phyloP scores from a whole-genome alignment of 2,113 vertebrate species.

The Gambusia holbrooki region DNA sequence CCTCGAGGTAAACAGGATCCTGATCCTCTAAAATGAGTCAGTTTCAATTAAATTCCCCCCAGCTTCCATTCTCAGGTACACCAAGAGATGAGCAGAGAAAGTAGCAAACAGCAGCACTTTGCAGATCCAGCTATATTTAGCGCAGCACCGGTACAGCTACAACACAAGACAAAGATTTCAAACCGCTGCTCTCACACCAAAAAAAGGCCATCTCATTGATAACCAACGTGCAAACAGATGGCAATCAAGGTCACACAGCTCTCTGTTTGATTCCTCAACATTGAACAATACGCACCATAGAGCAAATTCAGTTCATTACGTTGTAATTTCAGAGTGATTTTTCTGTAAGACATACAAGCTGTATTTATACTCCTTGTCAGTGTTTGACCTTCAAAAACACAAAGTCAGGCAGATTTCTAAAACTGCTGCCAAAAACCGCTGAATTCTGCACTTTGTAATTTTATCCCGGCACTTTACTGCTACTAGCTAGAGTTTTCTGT shows the following conservation, averaged over 20 bases:
- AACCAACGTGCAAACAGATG: slow-evolving; percentile 52
- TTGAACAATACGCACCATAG: background rate
- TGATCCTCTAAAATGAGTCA: background rate
- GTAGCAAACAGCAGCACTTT: slow-evolving; percentile 56
- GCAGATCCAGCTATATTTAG: slow-evolving; percentile 77
- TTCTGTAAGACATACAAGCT: background rate
- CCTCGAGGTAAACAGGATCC: background rate
- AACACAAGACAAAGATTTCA: slow-evolving; percentile 65
- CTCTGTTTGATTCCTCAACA: background rate
- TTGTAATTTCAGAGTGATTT: background rate
- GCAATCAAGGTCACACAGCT: slow-evolving; percentile 57
- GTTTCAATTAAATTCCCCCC: background rate
- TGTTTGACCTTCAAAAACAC: slow-evolving; percentile 4
- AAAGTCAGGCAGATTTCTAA: background rate
- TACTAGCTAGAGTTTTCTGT: background rate
- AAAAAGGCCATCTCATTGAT: slow-evolving; percentile 52
- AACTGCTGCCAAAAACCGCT: slow-evolving; percentile 6
- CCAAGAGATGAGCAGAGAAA: slow-evolving; percentile 48
- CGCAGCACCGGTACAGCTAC: slow-evolving; percentile 65
- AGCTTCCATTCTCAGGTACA: slow-evolving; percentile 37
- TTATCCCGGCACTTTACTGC: background rate
- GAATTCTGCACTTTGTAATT: slow-evolving; percentile 9
- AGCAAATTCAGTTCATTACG: background rate
- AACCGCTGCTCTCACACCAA: slow-evolving; percentile 54
- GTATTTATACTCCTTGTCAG: background rate